phyloP scores from a whole-genome alignment of 2,797 vertebrate species.

The Gephyroberyx darwinii region DNA sequence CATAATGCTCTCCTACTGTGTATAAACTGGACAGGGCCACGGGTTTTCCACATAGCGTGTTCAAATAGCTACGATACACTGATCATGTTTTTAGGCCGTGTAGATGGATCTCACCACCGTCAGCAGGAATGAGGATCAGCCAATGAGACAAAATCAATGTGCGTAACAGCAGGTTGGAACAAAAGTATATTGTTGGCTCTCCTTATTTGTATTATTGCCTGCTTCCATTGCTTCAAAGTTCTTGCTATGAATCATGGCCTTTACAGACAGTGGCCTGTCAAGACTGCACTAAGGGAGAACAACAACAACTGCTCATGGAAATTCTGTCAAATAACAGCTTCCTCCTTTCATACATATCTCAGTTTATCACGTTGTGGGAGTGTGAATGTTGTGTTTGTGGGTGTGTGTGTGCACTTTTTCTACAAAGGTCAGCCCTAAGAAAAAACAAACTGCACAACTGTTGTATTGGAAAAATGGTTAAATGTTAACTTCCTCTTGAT shows the following conservation, averaged over 20 bases:
- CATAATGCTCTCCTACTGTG: constrained; percentile 25
- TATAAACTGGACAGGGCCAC: neutral
- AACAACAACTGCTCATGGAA: constrained; percentile 29
- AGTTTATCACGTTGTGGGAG: constrained; percentile 3
- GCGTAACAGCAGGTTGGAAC: no score
- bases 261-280: constrained; percentile 12
- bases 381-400: neutral
- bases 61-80: no score
- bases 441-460: constrained; percentile 55
- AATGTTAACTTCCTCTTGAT: constrained; percentile 71
- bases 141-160: constrained; percentile 8
- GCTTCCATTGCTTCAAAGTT: neutral
- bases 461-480: constrained; percentile 41
- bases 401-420: neutral
- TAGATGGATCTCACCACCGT: neutral
- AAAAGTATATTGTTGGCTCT: no score
- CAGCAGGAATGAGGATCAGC: neutral
- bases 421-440: constrained; percentile 1
- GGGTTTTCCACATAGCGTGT: constrained; percentile 26
- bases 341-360: constrained; percentile 20
- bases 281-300: neutral
- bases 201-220: no score
- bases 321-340: constrained; percentile 32
- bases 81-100: no score
- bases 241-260: neutral